phyloP scores from a whole-genome alignment of 2,888 invertebrate genomes.

The Tetragonisca angustula region DNA sequence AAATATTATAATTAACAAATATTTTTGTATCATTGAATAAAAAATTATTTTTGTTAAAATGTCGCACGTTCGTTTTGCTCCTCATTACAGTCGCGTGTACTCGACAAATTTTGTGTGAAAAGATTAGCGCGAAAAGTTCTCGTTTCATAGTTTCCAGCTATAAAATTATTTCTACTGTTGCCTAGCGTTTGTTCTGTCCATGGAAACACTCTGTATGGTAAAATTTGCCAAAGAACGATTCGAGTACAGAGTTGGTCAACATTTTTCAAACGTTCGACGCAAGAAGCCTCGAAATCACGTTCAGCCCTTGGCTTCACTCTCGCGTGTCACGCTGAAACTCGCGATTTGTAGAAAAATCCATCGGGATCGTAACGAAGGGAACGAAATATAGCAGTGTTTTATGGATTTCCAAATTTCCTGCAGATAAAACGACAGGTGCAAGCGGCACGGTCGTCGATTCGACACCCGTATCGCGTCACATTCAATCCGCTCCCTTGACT shows the following conservation, averaged over 20 bases:
- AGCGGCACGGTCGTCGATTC: not conserved
- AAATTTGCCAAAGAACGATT: not conserved
- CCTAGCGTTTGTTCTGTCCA: no score
- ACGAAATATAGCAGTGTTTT: no score
- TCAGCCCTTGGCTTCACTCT: not conserved
- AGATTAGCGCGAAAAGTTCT: no score
- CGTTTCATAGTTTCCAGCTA: no score
- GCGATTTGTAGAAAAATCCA: constrained; percentile 1
- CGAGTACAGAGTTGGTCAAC: not conserved
- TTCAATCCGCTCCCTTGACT: constrained; percentile 16
- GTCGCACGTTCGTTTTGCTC: no score
- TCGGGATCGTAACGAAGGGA: not conserved
- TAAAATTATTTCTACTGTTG: no score
- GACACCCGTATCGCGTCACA: constrained; percentile 14
- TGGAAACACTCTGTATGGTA: not conserved
- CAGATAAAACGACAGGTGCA: not conserved
- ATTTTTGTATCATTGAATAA: no score
- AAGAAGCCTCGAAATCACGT: not conserved
- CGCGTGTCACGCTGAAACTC: not conserved
- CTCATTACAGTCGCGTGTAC: no score
- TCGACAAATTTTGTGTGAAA: no score
- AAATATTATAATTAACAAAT: no score
- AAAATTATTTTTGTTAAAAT: no score
- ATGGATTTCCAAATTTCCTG: not conserved
- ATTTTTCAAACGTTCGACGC: not conserved